A percentile compares a stretch with the other conserved stretches of the same genome.
These are phyloP conservation scores for Etheostoma spectabile DNA, from an alignment of 2,113 vertebrate species.

Conservation along the genomic window DNA sequence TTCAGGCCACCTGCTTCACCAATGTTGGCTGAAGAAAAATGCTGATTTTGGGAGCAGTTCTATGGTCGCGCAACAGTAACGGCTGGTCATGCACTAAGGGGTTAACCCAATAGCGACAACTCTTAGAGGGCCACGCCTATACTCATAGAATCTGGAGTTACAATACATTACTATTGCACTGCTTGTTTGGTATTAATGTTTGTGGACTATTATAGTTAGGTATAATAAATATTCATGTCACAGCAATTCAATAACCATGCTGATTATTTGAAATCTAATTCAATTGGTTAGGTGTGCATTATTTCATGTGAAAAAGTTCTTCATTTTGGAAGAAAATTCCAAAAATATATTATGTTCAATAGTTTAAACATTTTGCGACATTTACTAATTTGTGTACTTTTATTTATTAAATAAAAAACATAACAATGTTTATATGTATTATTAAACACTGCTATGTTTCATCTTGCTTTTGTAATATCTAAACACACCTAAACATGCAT, in stretches of 20 bases:
- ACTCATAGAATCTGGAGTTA: too few relatives aligned
- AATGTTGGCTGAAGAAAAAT: too few relatives aligned
- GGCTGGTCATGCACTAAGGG: too few relatives aligned
- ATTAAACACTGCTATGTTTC: not conserved
- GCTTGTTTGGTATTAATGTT: not conserved
- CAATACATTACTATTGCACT: not conserved
- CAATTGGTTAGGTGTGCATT: not conserved
- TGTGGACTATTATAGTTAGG: not conserved
- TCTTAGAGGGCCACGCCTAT: too few relatives aligned
- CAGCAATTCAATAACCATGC: not conserved
- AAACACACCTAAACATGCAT: not conserved
- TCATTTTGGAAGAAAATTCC: too few relatives aligned
- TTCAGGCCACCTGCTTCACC: too few relatives aligned
- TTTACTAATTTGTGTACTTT: not conserved
- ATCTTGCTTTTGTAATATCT: slow-evolving; percentile 1
- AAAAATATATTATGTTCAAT: too few relatives aligned
- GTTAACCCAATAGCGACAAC: too few relatives aligned
- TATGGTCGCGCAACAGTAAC: too few relatives aligned
- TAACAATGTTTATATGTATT: not conserved
- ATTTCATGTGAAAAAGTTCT: too few relatives aligned
- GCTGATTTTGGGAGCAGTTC: too few relatives aligned
- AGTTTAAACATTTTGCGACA: too few relatives aligned
- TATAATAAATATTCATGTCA: not conserved
- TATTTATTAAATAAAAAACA: slow-evolving; percentile 1
- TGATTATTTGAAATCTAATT: not conserved